These are phyloP conservation scores for Dicrostonyx torquatus DNA, from an alignment of 2,797 vertebrate genomes.

Conservation along the genomic window DNA sequence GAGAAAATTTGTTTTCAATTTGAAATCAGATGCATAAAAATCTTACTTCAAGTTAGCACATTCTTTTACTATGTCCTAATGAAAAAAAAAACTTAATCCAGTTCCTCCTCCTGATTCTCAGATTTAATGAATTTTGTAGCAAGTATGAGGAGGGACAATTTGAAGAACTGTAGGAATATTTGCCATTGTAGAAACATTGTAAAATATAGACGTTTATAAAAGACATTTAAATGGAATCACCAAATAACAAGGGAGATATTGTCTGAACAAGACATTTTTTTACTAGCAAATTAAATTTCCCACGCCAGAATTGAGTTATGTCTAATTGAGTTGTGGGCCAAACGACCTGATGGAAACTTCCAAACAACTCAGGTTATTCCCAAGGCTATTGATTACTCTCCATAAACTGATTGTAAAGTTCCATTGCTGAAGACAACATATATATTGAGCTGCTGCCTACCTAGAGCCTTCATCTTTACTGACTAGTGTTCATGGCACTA, in stretches of 20 bases:
- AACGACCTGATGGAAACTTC: neutral
- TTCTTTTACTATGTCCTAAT: neutral
- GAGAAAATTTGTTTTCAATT: neutral
- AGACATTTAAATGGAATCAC: neutral
- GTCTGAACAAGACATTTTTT: neutral
- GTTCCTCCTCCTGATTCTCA: neutral
- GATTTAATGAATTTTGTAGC: neutral
- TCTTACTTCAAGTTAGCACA: neutral
- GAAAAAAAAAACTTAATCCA: neutral
- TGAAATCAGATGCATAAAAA: conserved; percentile 3
- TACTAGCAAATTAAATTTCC: neutral
- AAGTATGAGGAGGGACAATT: neutral
- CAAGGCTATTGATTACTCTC: neutral
- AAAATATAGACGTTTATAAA: neutral
- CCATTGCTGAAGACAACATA: neutral
- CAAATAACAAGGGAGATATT: neutral
- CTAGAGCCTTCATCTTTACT: neutral
- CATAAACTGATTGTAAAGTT: neutral
- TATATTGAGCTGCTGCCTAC: neutral
- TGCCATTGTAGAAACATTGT: neutral
- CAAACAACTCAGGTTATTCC: neutral
- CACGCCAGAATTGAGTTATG: neutral
- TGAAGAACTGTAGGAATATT: neutral
- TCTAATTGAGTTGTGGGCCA: neutral
- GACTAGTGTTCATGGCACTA: neutral